Evolutionary conservation across 2,888 invertebrate species (phyloP).

Genomic region (Andrena trimmerana): DNA sequence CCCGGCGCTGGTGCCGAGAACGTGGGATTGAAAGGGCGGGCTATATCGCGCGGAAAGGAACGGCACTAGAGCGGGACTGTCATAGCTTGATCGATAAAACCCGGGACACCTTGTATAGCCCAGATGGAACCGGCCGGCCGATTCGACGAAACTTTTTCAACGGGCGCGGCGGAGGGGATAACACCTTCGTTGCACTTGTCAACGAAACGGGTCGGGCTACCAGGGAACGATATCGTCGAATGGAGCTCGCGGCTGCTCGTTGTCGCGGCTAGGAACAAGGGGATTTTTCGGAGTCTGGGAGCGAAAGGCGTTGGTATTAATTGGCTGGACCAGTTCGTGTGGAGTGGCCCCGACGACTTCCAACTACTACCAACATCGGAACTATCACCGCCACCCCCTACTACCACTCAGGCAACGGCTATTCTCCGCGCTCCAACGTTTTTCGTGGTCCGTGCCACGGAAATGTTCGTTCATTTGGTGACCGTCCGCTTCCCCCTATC

Average conservation of each 20-base stretch:
- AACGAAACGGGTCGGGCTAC: constrained; percentile 64
- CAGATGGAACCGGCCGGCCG: constrained; percentile 1
- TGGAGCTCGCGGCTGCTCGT: constrained; percentile 58
- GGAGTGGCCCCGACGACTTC: constrained; percentile 67
- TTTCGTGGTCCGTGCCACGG: constrained; percentile 80
- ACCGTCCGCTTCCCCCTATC: constrained; percentile 63
- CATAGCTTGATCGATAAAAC: constrained; percentile 3
- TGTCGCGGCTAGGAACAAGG: constrained; percentile 64
- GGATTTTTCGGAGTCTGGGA: constrained; percentile 69
- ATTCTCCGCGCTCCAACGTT: constrained; percentile 73
- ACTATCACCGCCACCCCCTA: constrained; percentile 32
- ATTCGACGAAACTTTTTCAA: constrained; percentile 61
- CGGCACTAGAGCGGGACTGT: not conserved
- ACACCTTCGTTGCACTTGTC: constrained; percentile 66
- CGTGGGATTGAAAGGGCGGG: too few species aligned
- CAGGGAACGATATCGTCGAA: constrained; percentile 65
- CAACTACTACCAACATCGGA: constrained; percentile 30
- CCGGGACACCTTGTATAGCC: constrained; percentile 6
- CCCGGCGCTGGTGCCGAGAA: too few species aligned
- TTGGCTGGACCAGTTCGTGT: constrained; percentile 78
- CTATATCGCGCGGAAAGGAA: constrained; percentile 11
- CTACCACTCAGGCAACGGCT: constrained; percentile 29
- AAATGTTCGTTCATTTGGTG: constrained; percentile 80
- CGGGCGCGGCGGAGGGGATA: constrained; percentile 24
- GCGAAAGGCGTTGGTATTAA: constrained; percentile 80